Percentiles rank a stretch among this genome's conserved stretches.
phyloP scores from a whole-genome alignment of 1,140 invertebrate genomes.

The Planococcus citri region DNA sequence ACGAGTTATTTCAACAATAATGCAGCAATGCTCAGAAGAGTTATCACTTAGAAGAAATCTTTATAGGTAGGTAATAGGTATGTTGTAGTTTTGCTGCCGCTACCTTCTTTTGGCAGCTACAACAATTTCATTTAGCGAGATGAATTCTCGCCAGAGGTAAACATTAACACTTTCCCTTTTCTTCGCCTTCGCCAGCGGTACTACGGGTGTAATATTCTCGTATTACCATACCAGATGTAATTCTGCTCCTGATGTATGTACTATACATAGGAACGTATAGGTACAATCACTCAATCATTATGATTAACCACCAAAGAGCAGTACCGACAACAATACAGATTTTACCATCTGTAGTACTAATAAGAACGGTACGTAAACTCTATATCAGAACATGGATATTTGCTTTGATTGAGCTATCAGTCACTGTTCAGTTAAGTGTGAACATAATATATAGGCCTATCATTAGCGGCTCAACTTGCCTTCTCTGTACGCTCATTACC shows the following conservation, averaged over 20 bases:
- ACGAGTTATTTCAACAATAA: too few species aligned
- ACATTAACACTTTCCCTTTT: neutral
- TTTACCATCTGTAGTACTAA: constrained; percentile 5
- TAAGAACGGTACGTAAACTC: constrained; percentile 4
- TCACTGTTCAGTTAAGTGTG: constrained; percentile 20
- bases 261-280: too few species aligned
- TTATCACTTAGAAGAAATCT: too few species aligned
- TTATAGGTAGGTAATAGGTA: too few species aligned
- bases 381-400: neutral
- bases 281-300: constrained; percentile 13
- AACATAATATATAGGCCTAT: constrained; percentile 20
- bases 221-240: neutral
- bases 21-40: too few species aligned
- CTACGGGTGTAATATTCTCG: neutral
- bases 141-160: neutral
- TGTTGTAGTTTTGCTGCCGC: too few species aligned
- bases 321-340: constrained; percentile 2
- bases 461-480: constrained; percentile 17
- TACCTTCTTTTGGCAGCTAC: too few species aligned
- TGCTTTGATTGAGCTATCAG: constrained; percentile 20
- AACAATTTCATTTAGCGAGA: too few species aligned
- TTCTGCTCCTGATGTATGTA: neutral
- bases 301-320: constrained; percentile 11
- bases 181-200: neutral
- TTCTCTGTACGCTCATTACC: constrained; percentile 17